Conservation (phyloP, 2,888 invertebrate species). For the Listrodromus nycthemerus region DNA sequence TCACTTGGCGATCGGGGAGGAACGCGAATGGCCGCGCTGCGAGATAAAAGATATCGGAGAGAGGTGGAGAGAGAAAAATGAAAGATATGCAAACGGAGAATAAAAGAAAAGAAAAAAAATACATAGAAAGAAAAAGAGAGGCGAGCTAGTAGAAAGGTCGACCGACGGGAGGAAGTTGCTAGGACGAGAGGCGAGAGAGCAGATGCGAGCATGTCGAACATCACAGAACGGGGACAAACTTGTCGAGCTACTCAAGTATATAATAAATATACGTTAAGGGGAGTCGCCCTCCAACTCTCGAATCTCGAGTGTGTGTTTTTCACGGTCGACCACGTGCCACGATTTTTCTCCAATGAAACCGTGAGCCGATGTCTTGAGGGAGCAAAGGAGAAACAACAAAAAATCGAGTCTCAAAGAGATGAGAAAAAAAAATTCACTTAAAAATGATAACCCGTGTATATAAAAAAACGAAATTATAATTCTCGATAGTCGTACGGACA, state of each 20-base stretch:
- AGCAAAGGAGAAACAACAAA: not conserved
- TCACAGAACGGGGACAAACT: slow-evolving; percentile 56
- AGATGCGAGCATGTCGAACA: slow-evolving; percentile 52
- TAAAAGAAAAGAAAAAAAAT: slow-evolving; percentile 16
- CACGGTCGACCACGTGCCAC: slow-evolving; percentile 61
- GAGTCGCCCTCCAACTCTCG: slow-evolving; percentile 11
- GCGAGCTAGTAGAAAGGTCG: slow-evolving; percentile 35
- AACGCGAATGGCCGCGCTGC: slow-evolving; percentile 22
- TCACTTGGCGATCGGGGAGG: slow-evolving; percentile 75
- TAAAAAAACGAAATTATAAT: not conserved
- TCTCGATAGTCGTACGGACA: not conserved
- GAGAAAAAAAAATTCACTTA: not conserved
- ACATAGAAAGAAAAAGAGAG: slow-evolving; percentile 8
- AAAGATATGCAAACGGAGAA: slow-evolving; percentile 42
- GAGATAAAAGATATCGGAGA: slow-evolving; percentile 44
- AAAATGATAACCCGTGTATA: too few relatives aligned
- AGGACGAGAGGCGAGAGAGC: slow-evolving; percentile 59
- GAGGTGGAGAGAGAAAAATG: slow-evolving; percentile 49
- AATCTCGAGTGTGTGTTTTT: slow-evolving; percentile 52
- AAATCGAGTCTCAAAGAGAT: not conserved
- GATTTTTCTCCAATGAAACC: slow-evolving; percentile 58
- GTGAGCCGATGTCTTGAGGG: slow-evolving; percentile 24
- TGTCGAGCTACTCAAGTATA: slow-evolving; percentile 62
- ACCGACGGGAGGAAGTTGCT: slow-evolving; percentile 60
- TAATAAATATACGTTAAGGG: slow-evolving; percentile 58